These are phyloP conservation scores for Xyliphius kryptos DNA, from an alignment of 2,113 vertebrate genomes.

Conservation along the genomic window DNA sequence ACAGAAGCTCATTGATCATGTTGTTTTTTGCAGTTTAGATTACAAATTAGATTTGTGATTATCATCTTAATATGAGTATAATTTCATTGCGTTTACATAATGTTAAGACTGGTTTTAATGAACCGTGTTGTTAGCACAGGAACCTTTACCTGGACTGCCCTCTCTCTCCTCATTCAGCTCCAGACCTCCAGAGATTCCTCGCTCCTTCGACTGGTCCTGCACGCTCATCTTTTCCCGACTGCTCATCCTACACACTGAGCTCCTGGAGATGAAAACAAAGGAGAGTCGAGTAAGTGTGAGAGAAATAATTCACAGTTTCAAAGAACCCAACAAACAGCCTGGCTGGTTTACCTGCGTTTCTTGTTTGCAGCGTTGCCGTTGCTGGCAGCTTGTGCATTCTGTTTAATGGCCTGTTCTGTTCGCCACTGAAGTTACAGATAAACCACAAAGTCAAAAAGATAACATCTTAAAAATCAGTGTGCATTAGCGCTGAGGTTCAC, in stretches of 20 bases:
- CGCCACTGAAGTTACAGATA: conserved; percentile 60
- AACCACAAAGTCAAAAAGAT: no score
- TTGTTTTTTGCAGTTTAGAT: no score
- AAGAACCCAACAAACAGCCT: no score
- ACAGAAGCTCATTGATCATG: no score
- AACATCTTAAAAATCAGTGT: no score
- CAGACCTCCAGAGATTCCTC: conserved; percentile 68
- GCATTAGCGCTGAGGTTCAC: no score
- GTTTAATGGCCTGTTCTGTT: conserved; percentile 55
- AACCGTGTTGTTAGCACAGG: no score
- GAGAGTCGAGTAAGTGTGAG: no score
- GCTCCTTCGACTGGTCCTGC: conserved; percentile 83
- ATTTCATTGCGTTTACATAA: no score
- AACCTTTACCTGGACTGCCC: conserved; percentile 60
- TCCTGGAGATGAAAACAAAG: conserved; percentile 67
- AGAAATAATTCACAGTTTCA: not conserved
- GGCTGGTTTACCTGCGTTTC: conserved; percentile 58
- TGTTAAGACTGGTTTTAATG: not conserved
- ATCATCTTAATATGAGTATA: no score
- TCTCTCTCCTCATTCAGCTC: conserved; percentile 67
- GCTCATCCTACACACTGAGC: conserved; percentile 83
- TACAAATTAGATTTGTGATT: no score
- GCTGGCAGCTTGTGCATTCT: conserved; percentile 52
- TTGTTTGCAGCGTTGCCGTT: conserved; percentile 53
- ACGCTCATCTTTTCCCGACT: conserved; percentile 83